Conservation (phyloP, 2,888 invertebrate species). For the Agrilus cyanescens region DNA sequence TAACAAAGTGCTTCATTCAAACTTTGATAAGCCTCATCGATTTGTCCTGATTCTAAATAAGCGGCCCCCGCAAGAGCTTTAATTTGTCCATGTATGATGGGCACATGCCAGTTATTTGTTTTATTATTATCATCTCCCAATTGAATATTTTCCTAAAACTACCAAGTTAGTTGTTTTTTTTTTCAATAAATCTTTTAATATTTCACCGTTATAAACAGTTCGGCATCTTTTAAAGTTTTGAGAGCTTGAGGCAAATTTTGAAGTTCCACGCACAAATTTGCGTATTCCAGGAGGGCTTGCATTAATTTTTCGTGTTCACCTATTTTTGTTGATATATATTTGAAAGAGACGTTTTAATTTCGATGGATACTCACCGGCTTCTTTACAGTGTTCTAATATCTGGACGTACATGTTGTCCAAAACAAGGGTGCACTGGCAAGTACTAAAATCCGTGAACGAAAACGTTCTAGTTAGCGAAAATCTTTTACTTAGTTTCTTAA, state of each 20-base stretch:
- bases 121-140: conserved; percentile 16
- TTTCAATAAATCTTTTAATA: too few relatives aligned
- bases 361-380: conserved; percentile 37
- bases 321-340: conserved; percentile 13
- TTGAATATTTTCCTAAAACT: not conserved
- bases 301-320: conserved; percentile 40
- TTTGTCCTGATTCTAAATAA: conserved; percentile 31
- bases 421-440: conserved; percentile 48
- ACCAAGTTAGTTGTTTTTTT: too few relatives aligned
- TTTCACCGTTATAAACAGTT: too few relatives aligned
- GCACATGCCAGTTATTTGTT: conserved; percentile 30
- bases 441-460: conserved; percentile 39
- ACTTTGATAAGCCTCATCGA: conserved; percentile 29
- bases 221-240: conserved; percentile 41
- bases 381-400: conserved; percentile 47
- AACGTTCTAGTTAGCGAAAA: conserved; percentile 32
- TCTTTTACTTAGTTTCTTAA: conserved; percentile 24
- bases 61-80: conserved; percentile 35
- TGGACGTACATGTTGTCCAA: conserved; percentile 45
- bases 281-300: conserved; percentile 45
- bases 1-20: conserved; percentile 31
- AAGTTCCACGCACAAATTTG: conserved; percentile 42
- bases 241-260: conserved; percentile 46
- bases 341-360: too few relatives aligned
- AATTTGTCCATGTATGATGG: conserved; percentile 35